Conservation (phyloP, 2,113 vertebrate genomes). For the Ammodytes dubius region DNA sequence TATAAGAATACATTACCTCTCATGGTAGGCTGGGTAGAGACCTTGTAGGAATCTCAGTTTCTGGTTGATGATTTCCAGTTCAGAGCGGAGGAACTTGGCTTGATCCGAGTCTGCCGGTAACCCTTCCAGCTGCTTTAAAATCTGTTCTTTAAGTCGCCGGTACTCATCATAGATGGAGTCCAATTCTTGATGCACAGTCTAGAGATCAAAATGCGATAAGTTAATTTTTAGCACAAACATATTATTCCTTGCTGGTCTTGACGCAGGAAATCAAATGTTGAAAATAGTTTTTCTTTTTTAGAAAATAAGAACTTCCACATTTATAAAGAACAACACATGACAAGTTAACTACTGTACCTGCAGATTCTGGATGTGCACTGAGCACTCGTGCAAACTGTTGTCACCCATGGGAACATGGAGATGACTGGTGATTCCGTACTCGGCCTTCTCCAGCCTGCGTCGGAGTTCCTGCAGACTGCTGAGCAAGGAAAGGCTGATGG, state of each 20-base stretch:
- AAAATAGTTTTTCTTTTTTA: neutral
- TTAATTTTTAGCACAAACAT: neutral
- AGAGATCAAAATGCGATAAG: neutral
- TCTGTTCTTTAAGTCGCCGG: conserved; percentile 78
- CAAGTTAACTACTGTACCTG: conserved; percentile 81
- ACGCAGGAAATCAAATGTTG: neutral
- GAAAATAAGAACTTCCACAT: neutral
- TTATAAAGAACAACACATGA: neutral
- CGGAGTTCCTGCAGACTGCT: conserved; percentile 90
- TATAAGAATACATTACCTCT: conserved; percentile 85
- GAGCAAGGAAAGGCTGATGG: conserved; percentile 81
- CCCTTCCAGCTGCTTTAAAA: conserved; percentile 79
- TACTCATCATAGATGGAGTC: conserved; percentile 81
- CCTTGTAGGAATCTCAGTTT: conserved; percentile 91
- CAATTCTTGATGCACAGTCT: conserved; percentile 80
- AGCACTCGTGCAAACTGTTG: conserved; percentile 89
- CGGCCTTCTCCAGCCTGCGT: conserved; percentile 88
- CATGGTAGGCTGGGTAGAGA: conserved; percentile 89
- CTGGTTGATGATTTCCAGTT: conserved; percentile 90
- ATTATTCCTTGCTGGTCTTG: neutral
- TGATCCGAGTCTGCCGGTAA: conserved; percentile 75
- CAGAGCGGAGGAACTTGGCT: conserved; percentile 83
- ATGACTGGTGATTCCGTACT: conserved; percentile 87
- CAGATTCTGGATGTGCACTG: conserved; percentile 89
- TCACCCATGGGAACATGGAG: conserved; percentile 88